Conservation (phyloP, 1,140 invertebrate genomes). For the Eriosoma lanigerum region DNA sequence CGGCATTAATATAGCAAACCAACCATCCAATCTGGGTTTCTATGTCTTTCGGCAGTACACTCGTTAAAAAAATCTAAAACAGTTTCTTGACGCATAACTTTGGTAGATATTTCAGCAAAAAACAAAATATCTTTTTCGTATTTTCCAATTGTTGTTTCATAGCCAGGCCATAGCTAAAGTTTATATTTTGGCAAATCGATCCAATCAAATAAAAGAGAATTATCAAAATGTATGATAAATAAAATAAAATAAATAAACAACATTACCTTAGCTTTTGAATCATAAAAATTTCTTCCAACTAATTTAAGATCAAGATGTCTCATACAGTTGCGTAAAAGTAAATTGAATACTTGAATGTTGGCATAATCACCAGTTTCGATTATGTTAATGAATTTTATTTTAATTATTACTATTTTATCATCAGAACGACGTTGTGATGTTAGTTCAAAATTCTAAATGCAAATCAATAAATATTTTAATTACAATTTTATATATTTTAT, state of each 20-base stretch:
- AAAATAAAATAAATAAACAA: neutral
- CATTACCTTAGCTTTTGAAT: slow-evolving; percentile 66
- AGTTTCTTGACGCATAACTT: slow-evolving; percentile 68
- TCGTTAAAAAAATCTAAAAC: slow-evolving; percentile 60
- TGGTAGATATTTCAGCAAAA: slow-evolving; percentile 74
- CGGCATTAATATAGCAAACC: neutral
- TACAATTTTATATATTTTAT: neutral
- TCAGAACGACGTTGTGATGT: neutral
- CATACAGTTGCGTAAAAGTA: slow-evolving; percentile 73
- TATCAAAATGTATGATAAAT: neutral
- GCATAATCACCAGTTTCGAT: slow-evolving; percentile 58
- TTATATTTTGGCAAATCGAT: slow-evolving; percentile 60
- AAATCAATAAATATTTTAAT: slow-evolving; percentile 15
- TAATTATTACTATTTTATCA: slow-evolving; percentile 55
- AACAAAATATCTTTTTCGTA: slow-evolving; percentile 72
- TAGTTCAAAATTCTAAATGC: neutral
- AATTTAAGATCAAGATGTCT: slow-evolving; percentile 66
- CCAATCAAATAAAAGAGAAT: slow-evolving; percentile 27
- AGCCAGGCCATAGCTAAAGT: slow-evolving; percentile 75
- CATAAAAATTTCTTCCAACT: slow-evolving; percentile 78
- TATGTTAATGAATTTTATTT: slow-evolving; percentile 58
- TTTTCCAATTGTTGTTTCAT: slow-evolving; percentile 75
- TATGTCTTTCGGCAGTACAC: neutral
- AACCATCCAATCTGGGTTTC: slow-evolving; percentile 36
- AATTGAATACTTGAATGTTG: slow-evolving; percentile 71